A percentile compares a stretch with the other conserved stretches of the same genome.
Conservation (phyloP, 2,797 vertebrate species). For the Scolopax bukidnonensis region DNA sequence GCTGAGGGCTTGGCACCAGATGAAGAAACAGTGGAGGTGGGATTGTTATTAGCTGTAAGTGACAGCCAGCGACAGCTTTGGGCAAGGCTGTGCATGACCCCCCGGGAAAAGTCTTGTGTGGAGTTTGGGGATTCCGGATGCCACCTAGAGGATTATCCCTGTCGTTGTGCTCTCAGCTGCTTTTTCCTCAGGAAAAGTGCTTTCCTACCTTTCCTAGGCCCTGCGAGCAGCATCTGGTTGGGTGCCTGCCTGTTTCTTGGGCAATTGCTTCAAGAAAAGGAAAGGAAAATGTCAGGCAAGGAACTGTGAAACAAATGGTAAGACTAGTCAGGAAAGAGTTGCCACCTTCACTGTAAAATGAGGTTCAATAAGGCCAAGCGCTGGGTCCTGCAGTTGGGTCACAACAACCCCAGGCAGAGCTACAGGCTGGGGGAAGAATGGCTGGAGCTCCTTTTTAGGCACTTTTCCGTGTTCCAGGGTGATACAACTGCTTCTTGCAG, state of each 20-base stretch:
- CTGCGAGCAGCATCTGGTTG: not conserved
- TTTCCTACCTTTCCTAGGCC: not conserved
- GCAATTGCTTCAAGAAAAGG: not conserved
- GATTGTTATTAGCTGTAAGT: not conserved
- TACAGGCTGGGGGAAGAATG: too few relatives aligned
- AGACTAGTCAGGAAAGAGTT: not conserved
- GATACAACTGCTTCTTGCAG: accelerated
- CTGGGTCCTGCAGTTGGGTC: too few relatives aligned
- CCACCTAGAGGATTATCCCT: conserved; percentile 47
- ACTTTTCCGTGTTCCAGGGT: not conserved
- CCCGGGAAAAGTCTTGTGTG: accelerated
- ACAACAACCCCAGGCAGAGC: too few relatives aligned
- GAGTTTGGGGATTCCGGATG: not conserved
- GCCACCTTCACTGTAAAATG: not conserved
- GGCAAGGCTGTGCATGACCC: accelerated
- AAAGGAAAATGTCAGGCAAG: not conserved
- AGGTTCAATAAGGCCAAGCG: too few relatives aligned
- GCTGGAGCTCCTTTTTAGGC: not conserved
- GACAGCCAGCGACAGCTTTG: accelerated
- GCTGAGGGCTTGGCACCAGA: not conserved
- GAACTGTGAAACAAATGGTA: not conserved
- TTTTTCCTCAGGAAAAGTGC: not conserved
- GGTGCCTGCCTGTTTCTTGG: not conserved
- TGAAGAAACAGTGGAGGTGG: not conserved
- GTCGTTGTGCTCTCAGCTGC: not conserved